phyloP scores from a whole-genome alignment of 2,797 vertebrate genomes.

The Oreonectes daqikongensis region DNA sequence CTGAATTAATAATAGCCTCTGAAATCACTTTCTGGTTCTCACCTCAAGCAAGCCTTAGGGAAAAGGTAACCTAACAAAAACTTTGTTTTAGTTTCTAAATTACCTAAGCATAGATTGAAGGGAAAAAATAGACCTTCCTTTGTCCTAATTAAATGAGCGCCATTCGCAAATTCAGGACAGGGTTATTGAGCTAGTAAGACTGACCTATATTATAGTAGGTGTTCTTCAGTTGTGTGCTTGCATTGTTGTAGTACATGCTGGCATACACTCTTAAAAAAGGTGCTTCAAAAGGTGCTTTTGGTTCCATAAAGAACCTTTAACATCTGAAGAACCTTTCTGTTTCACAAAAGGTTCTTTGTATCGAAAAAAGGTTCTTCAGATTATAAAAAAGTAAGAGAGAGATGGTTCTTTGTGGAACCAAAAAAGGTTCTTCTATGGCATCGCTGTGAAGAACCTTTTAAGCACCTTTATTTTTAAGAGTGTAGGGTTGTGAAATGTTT shows the following conservation, averaged over 20 bases:
- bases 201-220: constrained; percentile 20
- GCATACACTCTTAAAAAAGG: too few relatives aligned
- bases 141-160: constrained; percentile 43
- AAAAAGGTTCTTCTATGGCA: too few relatives aligned
- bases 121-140: constrained; percentile 26
- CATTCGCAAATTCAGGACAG: constrained; percentile 36
- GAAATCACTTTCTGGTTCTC: constrained; percentile 15
- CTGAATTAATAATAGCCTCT: constrained; percentile 31
- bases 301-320: too few relatives aligned
- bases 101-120: not conserved
- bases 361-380: too few relatives aligned
- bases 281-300: too few relatives aligned
- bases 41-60: constrained; percentile 11
- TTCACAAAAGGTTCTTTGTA: too few relatives aligned
- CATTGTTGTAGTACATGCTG: not conserved
- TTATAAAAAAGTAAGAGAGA: too few relatives aligned
- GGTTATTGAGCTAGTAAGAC: not conserved
- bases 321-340: too few relatives aligned
- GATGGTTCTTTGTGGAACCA: too few relatives aligned
- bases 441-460: too few relatives aligned
- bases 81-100: constrained; percentile 12
- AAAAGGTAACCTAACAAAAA: constrained; percentile 37
- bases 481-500: not conserved
- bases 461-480: too few relatives aligned
- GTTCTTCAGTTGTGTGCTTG: not conserved